Base-by-base conservation (phyloP, 1,140 invertebrate species). In the Tachypleus tridentatus region DNA sequence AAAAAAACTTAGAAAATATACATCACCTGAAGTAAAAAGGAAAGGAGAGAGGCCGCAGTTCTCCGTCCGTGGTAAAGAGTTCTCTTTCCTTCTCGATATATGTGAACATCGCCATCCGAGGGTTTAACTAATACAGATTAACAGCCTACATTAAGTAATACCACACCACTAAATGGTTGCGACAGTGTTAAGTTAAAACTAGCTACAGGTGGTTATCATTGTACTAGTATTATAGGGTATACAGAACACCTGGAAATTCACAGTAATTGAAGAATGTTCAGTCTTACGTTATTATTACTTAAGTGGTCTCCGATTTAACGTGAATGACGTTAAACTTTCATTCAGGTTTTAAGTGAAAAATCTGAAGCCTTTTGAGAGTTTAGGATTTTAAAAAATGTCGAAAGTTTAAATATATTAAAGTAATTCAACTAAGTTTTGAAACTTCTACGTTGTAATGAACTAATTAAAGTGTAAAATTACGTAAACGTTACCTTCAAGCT, bases 11-110 rank as follows among this genome's bases (percentile, higher is more conserved):
- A 0, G 29, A 29, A 29, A 29, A 29, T 29, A 29, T 29, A 29
- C 29, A 29, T 58, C 51, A 64, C 66, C 52, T 67, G 61, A 56
- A 67, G 63, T n/a, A 67, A 29, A 58, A 64, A 56, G 51, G 61
- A 58, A 4, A 67, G 11, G 10, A 67, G 47, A 49, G 66, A 62
- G 58, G 57, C 54, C 9, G 66, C 60, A 11, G 66, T 59, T 50
- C 66, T 59, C 49, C 61, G 63, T n/a, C 66, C 66, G 64, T 62
- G 64, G 52, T 67, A 67, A 11, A 60, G 63, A 10, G 57, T 58
- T 10, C 56, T 62, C 52, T 51, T 29, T 49, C 63, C 63, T 51
- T 67, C 64, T 50, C 64, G 64, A 47, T 62, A 67, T 52, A 67
- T 67, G 47, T 48, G 57, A 7, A 67, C 63, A 62, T 67, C 66